Evolutionary conservation across 1,140 invertebrate genomes (phyloP), one percentile per base, ranked within the genome.

Genomic region (Drosophila asahinai): DNA sequence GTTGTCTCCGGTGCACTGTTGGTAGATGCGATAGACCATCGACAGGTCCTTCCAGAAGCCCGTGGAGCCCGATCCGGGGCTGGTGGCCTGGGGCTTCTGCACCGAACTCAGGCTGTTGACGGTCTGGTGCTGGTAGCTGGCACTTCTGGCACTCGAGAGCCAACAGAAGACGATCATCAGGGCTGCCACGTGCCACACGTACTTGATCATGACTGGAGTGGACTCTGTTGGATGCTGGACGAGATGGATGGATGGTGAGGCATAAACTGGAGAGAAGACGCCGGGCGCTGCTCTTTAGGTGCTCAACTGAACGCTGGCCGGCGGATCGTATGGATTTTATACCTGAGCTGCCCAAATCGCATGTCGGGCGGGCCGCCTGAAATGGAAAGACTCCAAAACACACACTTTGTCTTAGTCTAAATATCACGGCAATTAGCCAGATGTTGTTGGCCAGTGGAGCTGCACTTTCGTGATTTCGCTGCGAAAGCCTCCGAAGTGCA

Each of bases 1-100:
- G 55, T 97, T 96, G 30, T 94, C 93, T 5, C 94, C 95, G 27
- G 95, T 94, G 93, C 97, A 97, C 72, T 97, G 96, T 90, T 96
- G 96, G 92, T 97, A 97, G 66, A 96, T 93, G 47, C 89, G 84
- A 55, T 91, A 93, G 5, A 93, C 75, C 58, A 91, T 38, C 12
- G 92, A 92, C 48, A 92, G 65, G 42, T 93, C 92, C 61, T 91
- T 92, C 92, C 91, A 92, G 49, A 92, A 58, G 19, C 81, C 60
- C 2, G 62, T 19, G 8, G 86, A 54, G 7, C 72, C 57, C 25
- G 33, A 17, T 5, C n/a, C 65, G 11, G 60, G 48, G 42, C 8
- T 55, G 5, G 47, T 38, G 27, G 64, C 11, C 14, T 70, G 62
- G 2, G 60, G 68, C 45, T 61, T 71, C 27, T 60, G 59, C 2